phyloP scores from a whole-genome alignment of 2,113 vertebrate species.

The Ctenodactylus gundi region DNA sequence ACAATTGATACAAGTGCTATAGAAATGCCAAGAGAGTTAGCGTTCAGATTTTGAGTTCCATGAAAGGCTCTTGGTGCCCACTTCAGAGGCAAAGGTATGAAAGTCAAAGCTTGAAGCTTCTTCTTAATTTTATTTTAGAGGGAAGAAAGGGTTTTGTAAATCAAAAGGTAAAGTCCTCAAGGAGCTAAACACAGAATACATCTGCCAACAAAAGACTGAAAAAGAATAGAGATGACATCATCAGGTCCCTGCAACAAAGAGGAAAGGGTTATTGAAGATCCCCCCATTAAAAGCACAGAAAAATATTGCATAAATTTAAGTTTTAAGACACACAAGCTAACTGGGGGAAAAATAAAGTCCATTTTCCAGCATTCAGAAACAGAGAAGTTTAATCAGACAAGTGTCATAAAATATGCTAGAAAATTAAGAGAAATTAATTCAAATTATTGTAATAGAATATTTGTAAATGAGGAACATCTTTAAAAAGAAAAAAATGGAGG shows the following conservation, averaged over 20 bases:
- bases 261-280: not conserved
- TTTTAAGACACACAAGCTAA: not conserved
- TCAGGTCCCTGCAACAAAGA: not conserved
- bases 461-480: not conserved
- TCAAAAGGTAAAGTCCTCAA: slow-evolving; percentile 59
- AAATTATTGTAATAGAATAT: not conserved
- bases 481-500: not conserved
- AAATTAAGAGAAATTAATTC: slow-evolving; percentile 21
- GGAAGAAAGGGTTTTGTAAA: slow-evolving; percentile 44
- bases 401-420: not conserved
- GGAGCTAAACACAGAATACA: slow-evolving; percentile 17
- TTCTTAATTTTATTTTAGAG: slow-evolving; percentile 60
- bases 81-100: slow-evolving; percentile 51
- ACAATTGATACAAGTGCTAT: not conserved
- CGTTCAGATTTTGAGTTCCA: slow-evolving; percentile 31
- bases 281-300: not conserved
- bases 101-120: slow-evolving; percentile 48
- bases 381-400: not conserved
- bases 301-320: not conserved
- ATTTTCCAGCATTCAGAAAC: not conserved
- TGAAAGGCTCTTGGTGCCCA: slow-evolving; percentile 41
- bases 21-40: slow-evolving; percentile 35
- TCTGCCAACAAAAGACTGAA: not conserved
- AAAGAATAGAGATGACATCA: not conserved
- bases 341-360: not conserved